Conservation (phyloP, 2,888 invertebrate genomes). For the Chesias legatella region DNA sequence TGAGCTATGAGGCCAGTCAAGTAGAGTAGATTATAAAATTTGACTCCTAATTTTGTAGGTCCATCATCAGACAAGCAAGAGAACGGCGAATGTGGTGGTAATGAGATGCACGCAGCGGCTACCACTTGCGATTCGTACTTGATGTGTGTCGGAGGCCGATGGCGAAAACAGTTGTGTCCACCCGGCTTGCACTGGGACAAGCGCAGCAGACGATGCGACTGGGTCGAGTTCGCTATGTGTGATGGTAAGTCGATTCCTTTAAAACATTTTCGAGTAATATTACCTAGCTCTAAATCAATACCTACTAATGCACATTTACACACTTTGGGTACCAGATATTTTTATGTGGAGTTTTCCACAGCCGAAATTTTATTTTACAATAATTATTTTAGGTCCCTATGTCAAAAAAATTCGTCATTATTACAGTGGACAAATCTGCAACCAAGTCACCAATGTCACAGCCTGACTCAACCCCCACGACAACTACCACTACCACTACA, state of each 20-base stretch:
- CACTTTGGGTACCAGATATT: no score
- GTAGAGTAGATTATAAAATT: no score
- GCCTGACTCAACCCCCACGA: constrained; percentile 35
- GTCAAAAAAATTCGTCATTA: not conserved
- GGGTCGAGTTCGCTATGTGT: constrained; percentile 88
- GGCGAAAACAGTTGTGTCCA: constrained; percentile 86
- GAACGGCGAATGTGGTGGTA: constrained; percentile 42
- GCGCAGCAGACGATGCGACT: constrained; percentile 86
- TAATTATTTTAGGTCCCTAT: no score
- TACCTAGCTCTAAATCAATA: no score
- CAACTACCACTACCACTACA: constrained; percentile 33
- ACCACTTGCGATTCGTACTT: constrained; percentile 86
- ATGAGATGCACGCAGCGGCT: constrained; percentile 76
- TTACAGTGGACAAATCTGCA: constrained; percentile 43
- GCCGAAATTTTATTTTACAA: no score
- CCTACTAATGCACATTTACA: no score
- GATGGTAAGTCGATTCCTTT: constrained; percentile 43
- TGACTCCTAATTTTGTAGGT: constrained; percentile 4
- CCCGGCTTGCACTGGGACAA: constrained; percentile 91
- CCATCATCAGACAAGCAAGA: constrained; percentile 41
- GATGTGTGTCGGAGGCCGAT: constrained; percentile 86
- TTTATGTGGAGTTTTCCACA: no score
- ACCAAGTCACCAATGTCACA: constrained; percentile 48
- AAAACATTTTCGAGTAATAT: no score
- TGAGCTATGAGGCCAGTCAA: no score